Base-by-base conservation (phyloP, 2,113 vertebrate genomes). In the Scomber japonicus region DNA sequence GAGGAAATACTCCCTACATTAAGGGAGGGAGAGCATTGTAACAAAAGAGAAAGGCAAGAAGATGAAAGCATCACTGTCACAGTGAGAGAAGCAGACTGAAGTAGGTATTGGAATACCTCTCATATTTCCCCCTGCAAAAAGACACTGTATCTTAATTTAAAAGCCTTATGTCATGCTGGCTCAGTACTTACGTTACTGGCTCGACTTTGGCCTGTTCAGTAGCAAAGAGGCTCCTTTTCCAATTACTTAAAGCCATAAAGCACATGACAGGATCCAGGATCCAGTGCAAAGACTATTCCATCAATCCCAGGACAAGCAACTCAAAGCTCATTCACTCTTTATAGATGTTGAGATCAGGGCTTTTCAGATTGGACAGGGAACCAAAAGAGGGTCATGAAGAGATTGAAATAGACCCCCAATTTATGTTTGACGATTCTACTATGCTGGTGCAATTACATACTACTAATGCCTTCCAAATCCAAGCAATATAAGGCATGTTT, bases 161-260 rank as follows among this genome's bases (percentile, higher is more conserved):
- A 83, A 64, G n/a, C 24, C 65, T 50, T 35, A 16, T 72, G 56
- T 73, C 75, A 57, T 75, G 51, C 70, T 62, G 67, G 40, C 71
- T 81, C 45, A 66, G 80, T 12, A 15, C 27, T 68, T 61, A 83
- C 50, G 31, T 71, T 71, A 10, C 64, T 45, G 62, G 45, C 46
- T 57, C 45, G 71, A 60, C 50, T 60, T 60, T 65, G 63, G 48
- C 59, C 55, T 35, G 27, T 67, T 75, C 21, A 27, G 64, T 21
- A 14, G 59, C 73, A 66, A 72, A 81, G 62, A 63, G 21, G 59
- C 63, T 55, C 44, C 14, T 6, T 69, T 80, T 84, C 50, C 65
- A 90, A 89, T 92, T 84, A 93, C 88, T 88, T 91, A 89, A 88
- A 86, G 17, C 71, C 57, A 81, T 78, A 81, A 81, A 83, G 54